Evolutionary conservation across 2,113 vertebrate species (phyloP).

Genomic region (Axis porcinus): DNA sequence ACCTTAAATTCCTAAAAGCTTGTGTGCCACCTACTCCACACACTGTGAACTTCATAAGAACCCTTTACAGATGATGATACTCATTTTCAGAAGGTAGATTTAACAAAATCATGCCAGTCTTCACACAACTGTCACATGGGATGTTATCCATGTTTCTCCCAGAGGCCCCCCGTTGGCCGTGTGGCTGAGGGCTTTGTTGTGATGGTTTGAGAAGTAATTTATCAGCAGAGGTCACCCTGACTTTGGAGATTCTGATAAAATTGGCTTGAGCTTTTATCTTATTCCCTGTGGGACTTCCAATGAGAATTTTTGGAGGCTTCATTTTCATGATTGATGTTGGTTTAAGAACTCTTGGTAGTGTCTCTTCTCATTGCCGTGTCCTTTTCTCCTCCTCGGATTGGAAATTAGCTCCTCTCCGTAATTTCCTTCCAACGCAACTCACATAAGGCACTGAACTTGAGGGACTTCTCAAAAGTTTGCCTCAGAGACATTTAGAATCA

Average conservation of each 20-base stretch:
- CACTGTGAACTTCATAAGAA: background rate
- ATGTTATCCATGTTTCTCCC: background rate
- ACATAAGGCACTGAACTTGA: background rate
- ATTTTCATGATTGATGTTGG: background rate
- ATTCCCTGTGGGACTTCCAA: background rate
- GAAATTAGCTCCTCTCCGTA: background rate
- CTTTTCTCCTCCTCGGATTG: background rate
- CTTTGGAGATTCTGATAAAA: constrained; percentile 16
- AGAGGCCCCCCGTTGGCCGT: background rate
- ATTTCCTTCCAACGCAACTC: background rate
- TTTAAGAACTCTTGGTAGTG: background rate
- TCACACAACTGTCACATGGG: background rate
- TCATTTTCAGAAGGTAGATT: background rate
- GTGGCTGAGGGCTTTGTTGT: background rate
- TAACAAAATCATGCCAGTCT: background rate
- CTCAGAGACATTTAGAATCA: background rate
- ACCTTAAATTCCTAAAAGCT: background rate
- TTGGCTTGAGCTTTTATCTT: background rate
- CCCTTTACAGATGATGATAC: background rate
- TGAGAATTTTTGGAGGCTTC: background rate
- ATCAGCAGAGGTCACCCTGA: constrained; percentile 5
- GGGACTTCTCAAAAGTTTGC: background rate
- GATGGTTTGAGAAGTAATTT: background rate
- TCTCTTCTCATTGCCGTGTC: background rate
- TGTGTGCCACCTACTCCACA: background rate